phyloP scores from a whole-genome alignment of 2,888 invertebrate species.

The Polydrusus pterygomalis region DNA sequence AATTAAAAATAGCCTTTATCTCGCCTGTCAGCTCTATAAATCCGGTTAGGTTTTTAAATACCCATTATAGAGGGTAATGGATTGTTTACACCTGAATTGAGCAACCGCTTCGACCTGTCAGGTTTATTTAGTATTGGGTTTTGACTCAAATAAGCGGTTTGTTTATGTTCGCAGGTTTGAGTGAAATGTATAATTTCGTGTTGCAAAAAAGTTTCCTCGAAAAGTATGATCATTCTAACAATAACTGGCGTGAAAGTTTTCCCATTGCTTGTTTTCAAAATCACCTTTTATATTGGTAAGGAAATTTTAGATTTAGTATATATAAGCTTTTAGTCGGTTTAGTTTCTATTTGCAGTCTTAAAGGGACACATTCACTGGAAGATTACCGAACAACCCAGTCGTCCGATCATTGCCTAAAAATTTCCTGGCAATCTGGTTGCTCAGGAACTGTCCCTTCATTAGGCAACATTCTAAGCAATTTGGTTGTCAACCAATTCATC shows the following conservation, averaged over 20 bases:
- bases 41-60: constrained; percentile 31
- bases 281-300: constrained; percentile 55
- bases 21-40: constrained; percentile 33
- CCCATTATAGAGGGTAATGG: constrained; percentile 23
- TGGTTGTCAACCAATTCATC: too few relatives aligned
- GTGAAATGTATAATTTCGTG: constrained; percentile 61
- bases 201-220: constrained; percentile 60
- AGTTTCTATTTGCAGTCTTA: too few relatives aligned
- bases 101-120: constrained; percentile 34
- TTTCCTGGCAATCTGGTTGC: too few relatives aligned
- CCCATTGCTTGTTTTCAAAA: constrained; percentile 61
- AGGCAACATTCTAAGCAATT: too few relatives aligned
- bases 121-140: constrained; percentile 32
- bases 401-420: too few relatives aligned
- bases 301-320: not conserved
- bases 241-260: constrained; percentile 55
- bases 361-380: too few relatives aligned
- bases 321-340: too few relatives aligned
- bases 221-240: constrained; percentile 57
- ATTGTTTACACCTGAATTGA: constrained; percentile 36
- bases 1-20: constrained; percentile 42
- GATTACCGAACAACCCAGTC: too few relatives aligned
- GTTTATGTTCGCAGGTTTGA: constrained; percentile 7
- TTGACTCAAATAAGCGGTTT: constrained; percentile 31
- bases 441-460: too few relatives aligned